phyloP scores from a whole-genome alignment of 2,888 invertebrate species.

The Limnephilus marmoratus region DNA sequence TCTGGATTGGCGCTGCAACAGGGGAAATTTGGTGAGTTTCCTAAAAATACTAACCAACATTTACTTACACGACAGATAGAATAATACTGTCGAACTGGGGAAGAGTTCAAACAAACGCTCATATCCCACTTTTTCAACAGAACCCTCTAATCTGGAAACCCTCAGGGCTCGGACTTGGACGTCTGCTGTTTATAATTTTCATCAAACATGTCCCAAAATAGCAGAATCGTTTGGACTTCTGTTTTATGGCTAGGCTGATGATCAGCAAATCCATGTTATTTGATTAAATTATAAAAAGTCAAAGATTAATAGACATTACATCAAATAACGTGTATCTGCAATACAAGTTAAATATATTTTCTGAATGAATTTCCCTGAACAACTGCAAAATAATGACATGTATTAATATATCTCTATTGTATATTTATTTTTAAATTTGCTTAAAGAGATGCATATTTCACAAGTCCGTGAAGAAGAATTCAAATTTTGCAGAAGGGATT shows the following conservation, averaged over 20 bases:
- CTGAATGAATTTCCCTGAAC: too few species aligned
- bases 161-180: neutral
- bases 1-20: neutral
- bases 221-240: too few species aligned
- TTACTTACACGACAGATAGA: neutral
- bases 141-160: neutral
- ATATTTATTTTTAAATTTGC: too few species aligned
- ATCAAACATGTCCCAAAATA: too few species aligned
- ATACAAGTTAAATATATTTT: too few species aligned
- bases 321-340: too few species aligned
- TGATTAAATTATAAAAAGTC: too few species aligned
- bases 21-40: neutral
- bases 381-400: too few species aligned
- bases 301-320: too few species aligned
- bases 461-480: neutral
- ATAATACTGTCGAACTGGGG: neutral
- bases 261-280: too few species aligned
- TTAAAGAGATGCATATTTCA: neutral
- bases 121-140: neutral
- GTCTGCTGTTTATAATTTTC: neutral
- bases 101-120: neutral
- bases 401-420: too few species aligned
- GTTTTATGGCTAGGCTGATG: too few species aligned
- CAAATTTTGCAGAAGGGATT: neutral
- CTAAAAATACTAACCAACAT: neutral